These are phyloP conservation scores for Narcine bancroftii DNA, from an alignment of 2,113 vertebrate species.

Conservation along the genomic window DNA sequence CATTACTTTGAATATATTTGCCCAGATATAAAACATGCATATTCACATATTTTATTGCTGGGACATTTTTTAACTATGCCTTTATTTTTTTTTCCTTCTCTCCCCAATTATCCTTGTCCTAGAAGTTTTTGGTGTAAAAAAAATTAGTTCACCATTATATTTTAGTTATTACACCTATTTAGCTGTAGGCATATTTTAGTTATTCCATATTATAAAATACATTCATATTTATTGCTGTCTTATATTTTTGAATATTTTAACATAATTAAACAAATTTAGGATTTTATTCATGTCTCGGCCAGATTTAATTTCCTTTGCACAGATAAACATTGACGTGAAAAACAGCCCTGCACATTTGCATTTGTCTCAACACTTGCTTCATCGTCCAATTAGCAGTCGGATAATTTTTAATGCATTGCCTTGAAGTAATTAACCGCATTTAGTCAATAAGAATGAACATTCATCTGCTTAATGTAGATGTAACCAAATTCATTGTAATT, in stretches of 20 bases:
- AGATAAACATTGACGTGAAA: background rate
- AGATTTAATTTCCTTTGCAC: slow-evolving; percentile 9
- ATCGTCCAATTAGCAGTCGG: background rate
- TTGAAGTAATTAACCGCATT: slow-evolving; percentile 2
- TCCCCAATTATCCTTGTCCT: background rate
- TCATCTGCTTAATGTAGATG: background rate
- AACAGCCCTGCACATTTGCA: background rate
- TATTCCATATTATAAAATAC: background rate
- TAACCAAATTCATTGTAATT: background rate
- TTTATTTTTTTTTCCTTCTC: background rate
- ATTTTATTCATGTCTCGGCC: background rate
- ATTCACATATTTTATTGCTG: background rate
- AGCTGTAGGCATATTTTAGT: no score
- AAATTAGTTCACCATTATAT: no score
- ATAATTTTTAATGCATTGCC: background rate
- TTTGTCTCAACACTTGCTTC: background rate
- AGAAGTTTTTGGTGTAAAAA: background rate
- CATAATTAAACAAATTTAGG: background rate
- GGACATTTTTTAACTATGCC: background rate
- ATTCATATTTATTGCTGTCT: slow-evolving; percentile 6
- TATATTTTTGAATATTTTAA: slow-evolving; percentile 13
- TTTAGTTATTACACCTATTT: no score
- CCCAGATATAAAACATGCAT: background rate
- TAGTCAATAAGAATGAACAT: slow-evolving; percentile 20
- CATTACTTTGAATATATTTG: background rate